Evolutionary conservation across 2,888 invertebrate species (phyloP).

Genomic region (Volucella inanis): DNA sequence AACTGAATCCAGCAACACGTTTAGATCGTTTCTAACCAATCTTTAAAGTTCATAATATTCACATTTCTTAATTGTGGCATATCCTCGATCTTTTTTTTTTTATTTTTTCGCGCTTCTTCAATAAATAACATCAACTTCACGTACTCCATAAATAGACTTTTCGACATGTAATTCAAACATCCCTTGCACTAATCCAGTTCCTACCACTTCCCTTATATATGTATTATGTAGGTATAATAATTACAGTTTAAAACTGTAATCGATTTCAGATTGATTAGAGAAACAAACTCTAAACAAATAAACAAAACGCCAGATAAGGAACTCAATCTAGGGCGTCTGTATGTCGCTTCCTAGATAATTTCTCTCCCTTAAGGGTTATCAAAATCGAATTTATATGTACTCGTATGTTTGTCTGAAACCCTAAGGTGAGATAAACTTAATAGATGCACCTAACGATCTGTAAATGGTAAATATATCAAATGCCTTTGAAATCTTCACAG

Average conservation of each 20-base stretch:
- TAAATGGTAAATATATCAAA: conserved; percentile 15
- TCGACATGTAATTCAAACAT: too few relatives aligned
- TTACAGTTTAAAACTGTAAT: conserved; percentile 1
- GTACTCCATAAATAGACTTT: too few relatives aligned
- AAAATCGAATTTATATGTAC: conserved; percentile 5
- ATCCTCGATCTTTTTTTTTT: too few relatives aligned
- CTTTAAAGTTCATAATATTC: too few relatives aligned
- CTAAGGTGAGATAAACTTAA: conserved; percentile 17
- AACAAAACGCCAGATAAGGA: conserved; percentile 14
- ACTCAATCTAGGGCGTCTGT: conserved; percentile 9
- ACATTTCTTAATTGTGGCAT: too few relatives aligned
- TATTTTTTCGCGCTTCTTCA: too few relatives aligned
- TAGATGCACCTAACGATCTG: conserved; percentile 39
- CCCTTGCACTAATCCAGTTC: too few relatives aligned
- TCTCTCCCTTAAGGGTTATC: conserved; percentile 9
- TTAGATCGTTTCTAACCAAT: too few relatives aligned
- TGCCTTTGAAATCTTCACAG: not conserved
- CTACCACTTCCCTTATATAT: too few relatives aligned
- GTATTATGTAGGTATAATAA: too few relatives aligned
- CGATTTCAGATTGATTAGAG: not conserved
- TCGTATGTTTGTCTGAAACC: not conserved
- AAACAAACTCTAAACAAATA: conserved; percentile 13
- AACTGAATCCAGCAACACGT: too few relatives aligned
- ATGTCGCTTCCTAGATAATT: not conserved
- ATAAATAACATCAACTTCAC: too few relatives aligned